Conservation (phyloP, 2,797 vertebrate species). For the Eulemur coronatus region DNA sequence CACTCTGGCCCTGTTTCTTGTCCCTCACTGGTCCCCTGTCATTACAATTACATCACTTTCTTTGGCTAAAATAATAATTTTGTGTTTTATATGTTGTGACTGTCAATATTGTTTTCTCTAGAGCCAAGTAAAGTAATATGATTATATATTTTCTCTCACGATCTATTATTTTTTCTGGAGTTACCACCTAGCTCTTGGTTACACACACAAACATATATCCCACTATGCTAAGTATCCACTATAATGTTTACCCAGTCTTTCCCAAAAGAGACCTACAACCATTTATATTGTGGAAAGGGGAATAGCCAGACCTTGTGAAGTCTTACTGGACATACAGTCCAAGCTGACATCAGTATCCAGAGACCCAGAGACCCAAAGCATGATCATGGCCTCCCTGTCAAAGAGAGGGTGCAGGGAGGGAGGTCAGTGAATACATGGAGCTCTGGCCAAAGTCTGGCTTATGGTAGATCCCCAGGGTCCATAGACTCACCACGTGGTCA, state of each 20-base stretch:
- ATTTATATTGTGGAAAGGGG: not conserved
- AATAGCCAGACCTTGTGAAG: not conserved
- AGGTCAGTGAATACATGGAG: not conserved
- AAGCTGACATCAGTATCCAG: not conserved
- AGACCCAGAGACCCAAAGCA: not conserved
- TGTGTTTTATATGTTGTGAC: conserved; percentile 15
- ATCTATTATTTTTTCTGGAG: conserved; percentile 18
- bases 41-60: not conserved
- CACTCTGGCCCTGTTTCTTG: not conserved
- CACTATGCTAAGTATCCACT: not conserved
- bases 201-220: not conserved
- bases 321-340: not conserved
- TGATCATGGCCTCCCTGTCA: not conserved
- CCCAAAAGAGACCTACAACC: not conserved
- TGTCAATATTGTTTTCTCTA: conserved; percentile 23
- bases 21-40: not conserved
- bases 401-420: not conserved
- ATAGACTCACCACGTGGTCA: not conserved
- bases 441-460: not conserved
- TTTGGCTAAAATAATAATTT: not conserved
- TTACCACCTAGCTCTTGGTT: not conserved
- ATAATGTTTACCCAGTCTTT: not conserved
- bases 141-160: not conserved
- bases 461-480: not conserved
- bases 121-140: not conserved